Base-by-base conservation (phyloP, 2,888 invertebrate species). In the Osmoderma eremita region DNA sequence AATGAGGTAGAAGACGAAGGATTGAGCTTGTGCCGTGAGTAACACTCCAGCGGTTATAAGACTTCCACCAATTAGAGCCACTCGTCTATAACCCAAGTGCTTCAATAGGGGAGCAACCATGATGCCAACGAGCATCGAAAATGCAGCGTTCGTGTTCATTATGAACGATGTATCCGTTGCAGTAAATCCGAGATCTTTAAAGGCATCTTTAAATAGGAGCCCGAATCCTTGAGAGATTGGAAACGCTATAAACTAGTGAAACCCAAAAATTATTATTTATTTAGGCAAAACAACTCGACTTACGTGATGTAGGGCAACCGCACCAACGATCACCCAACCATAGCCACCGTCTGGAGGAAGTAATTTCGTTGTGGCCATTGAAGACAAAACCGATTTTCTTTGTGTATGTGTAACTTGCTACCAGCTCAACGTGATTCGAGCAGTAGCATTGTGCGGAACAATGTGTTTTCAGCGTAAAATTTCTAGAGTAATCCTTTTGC, bases 121-220 rank as follows among this genome's bases (percentile, higher is more conserved):
- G 65, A 91, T 82, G 0, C 90, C 90, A 20, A 88, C 76, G 13
- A 88, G 79, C 88, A 90, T 89, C 8, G 90, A 89, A 73, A 89
- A 86, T 20, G 90, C 89, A 72, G 88, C 86, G 77, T 91, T 90
- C 12, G 88, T 80, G 72, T 87, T 89, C 62, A 90, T 86, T 48
- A 91, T 87, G 17, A 89, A 80, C 1, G 88, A 85, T 5, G 86
- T 85, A 75, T 90, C 86, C 0, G 88, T 87, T 0, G 87, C 87
- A 6, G 86, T 82, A 65, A 91, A 80, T 3, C 85, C 84, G 1
- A 88, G 81, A 5, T 84, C 83, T 1, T 78, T 79, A 73, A 90
- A 89, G 2, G 86, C 86, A 73, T 88, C 87, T 82, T 88, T 87
- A 76, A 89, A 88, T 20, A 91, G 83, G 61, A 91, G 82, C 10